phyloP scores from a whole-genome alignment of 92 coral and sea anemone genomes.

The Meandrina meandrites region DNA sequence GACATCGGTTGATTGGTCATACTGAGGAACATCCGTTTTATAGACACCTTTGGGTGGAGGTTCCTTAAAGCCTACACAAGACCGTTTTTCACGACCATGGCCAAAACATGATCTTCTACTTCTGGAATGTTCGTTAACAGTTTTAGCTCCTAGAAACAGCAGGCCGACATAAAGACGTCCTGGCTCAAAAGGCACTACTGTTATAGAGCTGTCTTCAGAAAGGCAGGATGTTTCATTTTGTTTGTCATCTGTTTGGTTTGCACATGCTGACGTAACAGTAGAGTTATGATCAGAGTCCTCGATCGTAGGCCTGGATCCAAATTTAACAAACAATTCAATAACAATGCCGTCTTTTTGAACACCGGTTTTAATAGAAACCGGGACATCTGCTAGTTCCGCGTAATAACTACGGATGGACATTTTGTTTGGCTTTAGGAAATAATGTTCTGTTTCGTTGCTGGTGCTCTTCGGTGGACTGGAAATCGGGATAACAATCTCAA shows the following conservation, averaged over 20 bases:
- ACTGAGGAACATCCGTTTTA: constrained; percentile 12
- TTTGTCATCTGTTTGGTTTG: background rate
- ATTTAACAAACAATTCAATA: constrained; percentile 3
- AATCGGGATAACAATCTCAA: constrained; percentile 9
- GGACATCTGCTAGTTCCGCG: background rate
- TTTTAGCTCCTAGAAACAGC: background rate
- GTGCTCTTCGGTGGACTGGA: background rate
- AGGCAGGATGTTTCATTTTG: background rate
- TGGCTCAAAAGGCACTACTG: constrained; percentile 10
- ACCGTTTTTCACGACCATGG: constrained; percentile 42
- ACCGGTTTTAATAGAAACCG: background rate
- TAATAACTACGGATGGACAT: constrained; percentile 4
- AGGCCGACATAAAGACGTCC: constrained; percentile 7
- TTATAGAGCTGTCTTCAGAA: background rate
- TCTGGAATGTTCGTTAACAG: background rate
- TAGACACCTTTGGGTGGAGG: constrained; percentile 30
- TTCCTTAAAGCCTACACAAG: constrained; percentile 51
- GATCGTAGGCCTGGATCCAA: constrained; percentile 6
- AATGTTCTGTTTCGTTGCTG: background rate
- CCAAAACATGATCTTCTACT: constrained; percentile 51
- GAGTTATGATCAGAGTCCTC: constrained; percentile 17
- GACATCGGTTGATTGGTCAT: constrained; percentile 39
- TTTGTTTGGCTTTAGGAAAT: constrained; percentile 14
- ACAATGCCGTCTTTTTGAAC: background rate
- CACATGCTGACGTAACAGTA: background rate